Conservation (phyloP, 2,113 vertebrate species). For the Pangasianodon hypophthalmus region DNA sequence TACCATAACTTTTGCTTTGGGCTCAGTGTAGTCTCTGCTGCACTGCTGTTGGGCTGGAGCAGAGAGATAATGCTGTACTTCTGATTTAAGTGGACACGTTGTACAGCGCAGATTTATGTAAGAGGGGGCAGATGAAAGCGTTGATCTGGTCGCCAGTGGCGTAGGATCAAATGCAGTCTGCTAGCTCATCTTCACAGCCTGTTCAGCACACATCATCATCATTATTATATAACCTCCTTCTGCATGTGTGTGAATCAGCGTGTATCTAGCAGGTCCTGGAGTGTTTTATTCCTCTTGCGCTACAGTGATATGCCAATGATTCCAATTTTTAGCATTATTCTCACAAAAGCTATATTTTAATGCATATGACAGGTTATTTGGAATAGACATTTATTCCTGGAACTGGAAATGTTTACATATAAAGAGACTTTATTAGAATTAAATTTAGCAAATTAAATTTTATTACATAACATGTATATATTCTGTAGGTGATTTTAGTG, state of each 20-base stretch:
- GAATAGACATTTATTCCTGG: not conserved
- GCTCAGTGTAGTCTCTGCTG: not conserved
- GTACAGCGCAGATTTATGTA: not conserved
- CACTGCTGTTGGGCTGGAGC: not conserved
- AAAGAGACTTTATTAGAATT: not conserved
- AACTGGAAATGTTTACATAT: not conserved
- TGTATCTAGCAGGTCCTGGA: not conserved
- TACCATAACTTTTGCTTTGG: slow-evolving; percentile 1
- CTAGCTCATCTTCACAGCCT: slow-evolving; percentile 11
- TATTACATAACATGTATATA: too few relatives aligned
- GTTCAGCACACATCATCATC: slow-evolving; percentile 6
- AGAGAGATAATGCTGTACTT: not conserved
- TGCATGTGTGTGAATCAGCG: not conserved
- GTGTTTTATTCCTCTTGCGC: not conserved
- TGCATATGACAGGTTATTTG: too few relatives aligned
- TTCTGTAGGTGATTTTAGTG: not conserved
- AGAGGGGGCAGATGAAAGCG: not conserved
- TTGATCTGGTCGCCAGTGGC: not conserved
- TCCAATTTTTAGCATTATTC: too few relatives aligned
- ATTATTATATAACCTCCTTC: slow-evolving; percentile 1
- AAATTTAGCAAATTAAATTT: too few relatives aligned
- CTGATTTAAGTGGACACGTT: slow-evolving; percentile 20
- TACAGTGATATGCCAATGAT: not conserved
- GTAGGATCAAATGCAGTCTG: not conserved
- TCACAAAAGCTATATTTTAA: too few relatives aligned